phyloP scores from a whole-genome alignment of 2,797 vertebrate genomes.

The Dryobates pubescens region DNA sequence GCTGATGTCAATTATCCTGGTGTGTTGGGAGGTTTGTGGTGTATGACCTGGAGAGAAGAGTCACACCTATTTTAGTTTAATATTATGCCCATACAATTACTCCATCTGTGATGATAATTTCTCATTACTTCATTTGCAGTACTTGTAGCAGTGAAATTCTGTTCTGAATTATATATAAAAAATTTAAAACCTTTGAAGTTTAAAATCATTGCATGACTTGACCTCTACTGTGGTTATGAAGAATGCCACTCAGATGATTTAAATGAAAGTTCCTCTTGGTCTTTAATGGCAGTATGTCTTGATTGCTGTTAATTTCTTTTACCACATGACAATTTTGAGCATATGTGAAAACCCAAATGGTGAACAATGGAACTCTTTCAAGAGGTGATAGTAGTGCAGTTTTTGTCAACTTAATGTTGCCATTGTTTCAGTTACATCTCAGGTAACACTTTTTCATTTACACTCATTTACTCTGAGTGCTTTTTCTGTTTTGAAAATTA shows the following conservation, averaged over 20 bases:
- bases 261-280: not conserved
- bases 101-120: not conserved
- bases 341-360: not conserved
- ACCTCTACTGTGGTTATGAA: not conserved
- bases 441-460: not conserved
- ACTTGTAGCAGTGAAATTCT: not conserved
- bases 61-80: not conserved
- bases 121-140: not conserved
- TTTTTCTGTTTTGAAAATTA: not conserved
- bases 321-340: not conserved
- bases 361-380: not conserved
- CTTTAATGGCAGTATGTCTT: not conserved
- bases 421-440: not conserved
- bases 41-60: not conserved
- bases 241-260: not conserved
- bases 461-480: fast-evolving
- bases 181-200: not conserved
- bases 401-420: not conserved
- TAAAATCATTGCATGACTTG: not conserved
- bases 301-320: not conserved
- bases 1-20: not conserved
- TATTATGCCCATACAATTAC: not conserved
- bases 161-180: not conserved
- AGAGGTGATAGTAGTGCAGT: not conserved
- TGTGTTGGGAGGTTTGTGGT: not conserved